These are phyloP conservation scores for Nycticorax nycticorax DNA, from an alignment of 2,113 vertebrate genomes.

Conservation along the genomic window DNA sequence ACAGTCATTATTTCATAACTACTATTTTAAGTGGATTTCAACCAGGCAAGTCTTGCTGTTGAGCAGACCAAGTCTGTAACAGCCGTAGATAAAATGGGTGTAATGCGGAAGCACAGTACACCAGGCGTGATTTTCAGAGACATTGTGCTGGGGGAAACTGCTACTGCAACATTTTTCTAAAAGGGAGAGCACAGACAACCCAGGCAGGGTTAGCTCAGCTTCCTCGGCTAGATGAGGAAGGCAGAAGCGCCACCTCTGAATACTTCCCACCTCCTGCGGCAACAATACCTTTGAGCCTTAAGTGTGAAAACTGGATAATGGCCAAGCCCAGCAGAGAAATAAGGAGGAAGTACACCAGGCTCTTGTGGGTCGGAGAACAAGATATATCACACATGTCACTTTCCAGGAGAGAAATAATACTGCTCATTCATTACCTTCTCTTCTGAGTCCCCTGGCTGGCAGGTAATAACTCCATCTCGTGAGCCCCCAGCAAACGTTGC, in stretches of 20 bases:
- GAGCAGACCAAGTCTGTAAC: not conserved
- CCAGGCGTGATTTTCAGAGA: not conserved
- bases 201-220: not conserved
- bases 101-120: not conserved
- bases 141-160: not conserved
- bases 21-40: not conserved
- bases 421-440: slow-evolving; percentile 87
- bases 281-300: not conserved
- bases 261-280: not conserved
- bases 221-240: not conserved
- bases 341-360: not conserved
- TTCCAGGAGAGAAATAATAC: not conserved
- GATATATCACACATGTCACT: not conserved
- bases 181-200: not conserved
- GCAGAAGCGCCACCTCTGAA: not conserved
- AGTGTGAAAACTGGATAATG: not conserved
- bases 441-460: slow-evolving; percentile 92
- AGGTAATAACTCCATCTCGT: slow-evolving; percentile 88
- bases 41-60: not conserved
- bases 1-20: not conserved
- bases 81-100: not conserved
- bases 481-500: slow-evolving; percentile 93
- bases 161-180: not conserved
- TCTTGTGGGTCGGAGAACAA: not conserved
- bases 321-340: not conserved